Conservation (phyloP, 2,888 invertebrate genomes). For the Ophonus ardosiacus region DNA sequence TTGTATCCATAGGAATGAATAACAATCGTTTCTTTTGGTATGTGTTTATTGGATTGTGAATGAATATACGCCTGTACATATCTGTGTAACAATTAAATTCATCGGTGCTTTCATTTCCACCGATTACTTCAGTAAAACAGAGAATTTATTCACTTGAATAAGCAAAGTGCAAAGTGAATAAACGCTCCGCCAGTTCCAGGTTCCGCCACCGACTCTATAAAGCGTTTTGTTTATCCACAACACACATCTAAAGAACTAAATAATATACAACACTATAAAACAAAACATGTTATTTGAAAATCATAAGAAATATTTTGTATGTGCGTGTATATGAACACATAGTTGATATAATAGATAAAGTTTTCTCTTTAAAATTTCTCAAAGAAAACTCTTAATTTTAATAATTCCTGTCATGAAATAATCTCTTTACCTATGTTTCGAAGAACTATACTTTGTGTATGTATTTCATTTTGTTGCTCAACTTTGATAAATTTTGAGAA, state of each 20-base stretch:
- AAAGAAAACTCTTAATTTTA: no score
- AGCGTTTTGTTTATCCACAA: neutral
- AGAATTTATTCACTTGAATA: conserved; percentile 22
- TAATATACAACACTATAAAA: neutral
- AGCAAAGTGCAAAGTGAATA: conserved; percentile 27
- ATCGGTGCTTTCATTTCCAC: conserved; percentile 18
- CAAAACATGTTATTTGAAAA: neutral
- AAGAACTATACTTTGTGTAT: no score
- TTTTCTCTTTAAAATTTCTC: no score
- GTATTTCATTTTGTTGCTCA: no score
- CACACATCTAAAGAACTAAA: neutral
- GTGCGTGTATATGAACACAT: no score
- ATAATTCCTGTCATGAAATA: no score
- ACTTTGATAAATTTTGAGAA: no score
- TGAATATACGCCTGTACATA: neutral
- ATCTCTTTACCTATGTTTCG: no score
- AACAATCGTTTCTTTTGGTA: neutral
- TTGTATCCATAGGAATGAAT: no score
- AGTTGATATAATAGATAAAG: no score
- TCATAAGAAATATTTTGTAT: neutral
- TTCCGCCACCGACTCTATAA: neutral
- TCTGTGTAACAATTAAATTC: conserved; percentile 14
- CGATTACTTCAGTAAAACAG: conserved; percentile 31
- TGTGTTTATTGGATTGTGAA: neutral
- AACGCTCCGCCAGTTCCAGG: conserved; percentile 1